Evolutionary conservation across 2,888 invertebrate genomes (phyloP).

Genomic region (Miltochrista miniata): DNA sequence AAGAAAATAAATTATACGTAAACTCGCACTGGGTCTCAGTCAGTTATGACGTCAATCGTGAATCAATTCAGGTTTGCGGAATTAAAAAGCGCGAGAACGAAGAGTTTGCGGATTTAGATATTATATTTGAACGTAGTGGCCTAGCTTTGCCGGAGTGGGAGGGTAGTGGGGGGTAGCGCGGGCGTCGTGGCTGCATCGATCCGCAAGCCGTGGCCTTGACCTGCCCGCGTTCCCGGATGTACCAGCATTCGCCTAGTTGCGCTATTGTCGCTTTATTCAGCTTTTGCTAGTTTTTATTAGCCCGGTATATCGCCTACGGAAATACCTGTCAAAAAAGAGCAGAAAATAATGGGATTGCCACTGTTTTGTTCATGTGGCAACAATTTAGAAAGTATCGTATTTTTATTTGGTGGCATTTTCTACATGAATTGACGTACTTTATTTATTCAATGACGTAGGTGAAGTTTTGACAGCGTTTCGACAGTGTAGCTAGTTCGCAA

Average conservation of each 20-base stretch:
- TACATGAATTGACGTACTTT: no score
- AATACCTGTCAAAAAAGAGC: no score
- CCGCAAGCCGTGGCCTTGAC: conserved; percentile 86
- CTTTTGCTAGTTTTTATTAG: conserved; percentile 72
- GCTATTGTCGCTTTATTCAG: conserved; percentile 72
- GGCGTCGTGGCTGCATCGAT: conserved; percentile 85
- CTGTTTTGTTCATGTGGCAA: no score
- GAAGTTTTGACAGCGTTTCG: no score
- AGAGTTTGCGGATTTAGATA: conserved; percentile 40
- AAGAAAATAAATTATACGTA: conserved; percentile 32
- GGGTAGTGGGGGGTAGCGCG: conserved; percentile 54
- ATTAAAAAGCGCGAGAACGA: conserved; percentile 41
- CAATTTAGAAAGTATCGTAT: no score
- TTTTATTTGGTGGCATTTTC: no score
- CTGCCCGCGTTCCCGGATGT: conserved; percentile 83
- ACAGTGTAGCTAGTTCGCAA: no score
- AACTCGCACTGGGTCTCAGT: conserved; percentile 19
- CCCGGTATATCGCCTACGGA: conserved; percentile 49
- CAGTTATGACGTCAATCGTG: conserved; percentile 34
- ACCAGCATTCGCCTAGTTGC: conserved; percentile 68
- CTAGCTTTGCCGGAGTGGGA: conserved; percentile 41
- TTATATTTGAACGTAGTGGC: conserved; percentile 50
- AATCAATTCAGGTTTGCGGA: conserved; percentile 35
- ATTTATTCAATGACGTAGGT: no score
- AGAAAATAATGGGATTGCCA: no score